Percentiles rank a stretch among this genome's conserved stretches.
These are phyloP conservation scores for Atrichornis clamosus DNA, from an alignment of 2,113 vertebrate genomes.

Conservation along the genomic window DNA sequence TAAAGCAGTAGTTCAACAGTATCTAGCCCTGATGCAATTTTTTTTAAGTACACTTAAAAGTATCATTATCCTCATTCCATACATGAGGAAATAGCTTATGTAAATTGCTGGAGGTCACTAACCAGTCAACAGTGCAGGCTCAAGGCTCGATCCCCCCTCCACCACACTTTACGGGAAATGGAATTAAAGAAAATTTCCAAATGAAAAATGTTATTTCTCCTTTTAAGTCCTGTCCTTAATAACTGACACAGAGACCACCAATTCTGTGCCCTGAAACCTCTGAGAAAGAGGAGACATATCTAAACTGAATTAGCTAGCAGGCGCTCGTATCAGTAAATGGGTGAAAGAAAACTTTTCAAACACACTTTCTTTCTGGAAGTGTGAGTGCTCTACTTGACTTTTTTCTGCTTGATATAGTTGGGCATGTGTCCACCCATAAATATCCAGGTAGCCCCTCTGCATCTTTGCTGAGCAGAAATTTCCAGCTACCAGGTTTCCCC, in stretches of 20 bases:
- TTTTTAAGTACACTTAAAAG: background rate
- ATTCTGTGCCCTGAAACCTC: background rate
- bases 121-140: background rate
- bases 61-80: slow-evolving; percentile 23
- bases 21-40: background rate
- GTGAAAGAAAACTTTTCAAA: background rate
- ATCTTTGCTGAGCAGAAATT: background rate
- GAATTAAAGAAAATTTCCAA: background rate
- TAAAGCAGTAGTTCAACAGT: background rate
- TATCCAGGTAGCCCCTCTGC: background rate
- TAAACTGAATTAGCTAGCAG: background rate
- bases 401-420: background rate
- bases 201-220: background rate
- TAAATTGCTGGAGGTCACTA: slow-evolving; percentile 42
- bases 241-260: background rate
- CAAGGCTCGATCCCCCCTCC: background rate
- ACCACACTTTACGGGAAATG: background rate
- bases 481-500: background rate
- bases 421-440: background rate
- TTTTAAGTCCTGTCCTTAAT: background rate
- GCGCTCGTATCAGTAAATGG: background rate
- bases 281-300: background rate
- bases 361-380: background rate
- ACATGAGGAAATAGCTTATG: slow-evolving; percentile 37
- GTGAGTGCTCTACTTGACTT: background rate